Evolutionary conservation across 2,797 vertebrate species (phyloP), one percentile per base, ranked within the genome.

Genomic region (Phrynocephalus guinanensis): DNA sequence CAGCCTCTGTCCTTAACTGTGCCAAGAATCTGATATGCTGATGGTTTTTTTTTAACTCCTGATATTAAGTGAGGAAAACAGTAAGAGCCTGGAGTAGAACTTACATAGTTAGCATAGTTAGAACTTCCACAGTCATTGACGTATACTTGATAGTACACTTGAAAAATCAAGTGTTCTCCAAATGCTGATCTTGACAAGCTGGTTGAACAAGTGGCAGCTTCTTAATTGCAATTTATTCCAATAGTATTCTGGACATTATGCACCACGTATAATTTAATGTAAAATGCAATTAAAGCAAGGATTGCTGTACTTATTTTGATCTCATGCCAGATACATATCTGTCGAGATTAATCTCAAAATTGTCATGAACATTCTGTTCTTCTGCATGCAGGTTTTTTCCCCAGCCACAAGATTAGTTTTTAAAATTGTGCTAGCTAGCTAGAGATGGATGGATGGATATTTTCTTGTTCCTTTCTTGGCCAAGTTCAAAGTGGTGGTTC

Each of bases 101-200:
- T 56, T 56, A 13, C 52, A 13, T 56, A 56, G 52, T 56, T 56
- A 56, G 52, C 52, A 56, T 56, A 56, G 52, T 26, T 24, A 20
- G 60, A 13, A 38, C 80, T 82, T 85, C 60, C 52, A 10, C 71
- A 78, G 4, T 77, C 84, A 72, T 79, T 48, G 84, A 63, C 48
- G 44, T 68, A 76, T 44, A 13, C n/a, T 81, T 88, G 48, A 75
- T n/a, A 38, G 68, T 3, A 38, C 48, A 67, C 10, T 82, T 85
- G 10, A 30, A 84, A 85, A 81, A 28, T 75, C 24, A 52, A 70
- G 44, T 52, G 22, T 44, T 16, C 72, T 76, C 60, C 83, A 82
- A 44, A 85, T 50, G 76, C 10, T 81, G 70, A 16, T 67, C 60
- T 67, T 70, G 24, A 76, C 52, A 50, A 81, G 56, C 38, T 38